These are phyloP conservation scores for Corydoras sp. DNA, from an alignment of 2,113 vertebrate genomes.

Conservation along the genomic window DNA sequence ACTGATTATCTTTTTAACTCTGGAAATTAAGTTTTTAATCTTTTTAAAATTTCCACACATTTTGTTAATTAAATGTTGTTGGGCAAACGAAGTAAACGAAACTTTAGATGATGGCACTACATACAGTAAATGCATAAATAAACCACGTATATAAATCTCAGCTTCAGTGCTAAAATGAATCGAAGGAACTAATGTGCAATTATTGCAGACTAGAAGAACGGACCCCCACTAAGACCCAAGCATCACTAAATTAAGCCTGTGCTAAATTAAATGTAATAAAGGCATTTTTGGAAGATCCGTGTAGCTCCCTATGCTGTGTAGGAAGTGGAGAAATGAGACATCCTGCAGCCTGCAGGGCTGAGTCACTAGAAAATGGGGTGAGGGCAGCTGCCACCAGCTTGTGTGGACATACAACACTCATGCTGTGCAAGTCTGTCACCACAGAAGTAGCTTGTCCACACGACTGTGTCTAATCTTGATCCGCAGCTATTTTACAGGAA, in stretches of 20 bases:
- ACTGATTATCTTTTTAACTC: too few relatives aligned
- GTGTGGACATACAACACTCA: constrained; percentile 31
- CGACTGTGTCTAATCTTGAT: background rate
- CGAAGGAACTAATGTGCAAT: too few relatives aligned
- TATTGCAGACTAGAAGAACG: background rate
- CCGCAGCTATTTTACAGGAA: background rate
- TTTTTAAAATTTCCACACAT: too few relatives aligned
- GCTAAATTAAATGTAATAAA: constrained; percentile 47
- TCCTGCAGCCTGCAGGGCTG: constrained; percentile 40
- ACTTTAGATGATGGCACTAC: too few relatives aligned
- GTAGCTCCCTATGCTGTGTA: constrained; percentile 33
- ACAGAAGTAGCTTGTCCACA: constrained; percentile 33
- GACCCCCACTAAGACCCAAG: constrained; percentile 9
- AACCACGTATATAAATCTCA: too few relatives aligned
- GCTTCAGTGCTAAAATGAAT: too few relatives aligned
- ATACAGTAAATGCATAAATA: too few relatives aligned
- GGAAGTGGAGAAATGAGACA: constrained; percentile 42
- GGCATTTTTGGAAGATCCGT: constrained; percentile 30
- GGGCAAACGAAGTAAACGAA: too few relatives aligned
- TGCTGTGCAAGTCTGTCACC: constrained; percentile 45
- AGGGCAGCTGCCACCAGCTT: constrained; percentile 43
- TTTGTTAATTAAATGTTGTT: too few relatives aligned
- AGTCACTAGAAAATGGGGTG: constrained; percentile 28
- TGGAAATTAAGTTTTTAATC: too few relatives aligned
- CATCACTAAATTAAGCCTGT: constrained; percentile 12